Conservation (phyloP, 2,797 vertebrate genomes). For the Merluccius polli region DNA sequence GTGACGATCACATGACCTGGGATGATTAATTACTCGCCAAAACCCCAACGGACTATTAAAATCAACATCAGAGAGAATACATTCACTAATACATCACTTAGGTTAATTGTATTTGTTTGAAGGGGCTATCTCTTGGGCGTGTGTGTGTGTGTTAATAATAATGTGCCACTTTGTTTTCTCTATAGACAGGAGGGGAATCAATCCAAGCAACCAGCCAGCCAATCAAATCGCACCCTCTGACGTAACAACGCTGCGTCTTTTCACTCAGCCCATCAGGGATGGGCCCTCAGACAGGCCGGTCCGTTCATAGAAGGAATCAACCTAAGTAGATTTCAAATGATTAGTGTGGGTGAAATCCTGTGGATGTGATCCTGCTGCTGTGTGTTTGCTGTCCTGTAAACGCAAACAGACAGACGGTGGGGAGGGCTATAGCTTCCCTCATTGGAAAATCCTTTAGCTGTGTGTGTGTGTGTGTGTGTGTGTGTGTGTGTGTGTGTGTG, state of each 20-base stretch:
- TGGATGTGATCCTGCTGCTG: neutral
- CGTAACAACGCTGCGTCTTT: neutral
- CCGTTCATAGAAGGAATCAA: neutral
- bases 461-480: too few species aligned
- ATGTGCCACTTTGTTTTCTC: neutral
- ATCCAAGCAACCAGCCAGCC: conserved; percentile 5
- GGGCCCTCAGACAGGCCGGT: neutral
- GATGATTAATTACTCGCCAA: neutral
- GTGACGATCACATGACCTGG: neutral
- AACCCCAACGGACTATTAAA: neutral
- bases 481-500: too few species aligned
- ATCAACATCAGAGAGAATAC: neutral
- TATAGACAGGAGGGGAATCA: neutral
- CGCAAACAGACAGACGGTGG: neutral
- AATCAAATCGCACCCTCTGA: neutral
- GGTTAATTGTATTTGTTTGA: neutral
- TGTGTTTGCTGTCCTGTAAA: neutral
- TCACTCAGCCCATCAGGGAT: neutral
- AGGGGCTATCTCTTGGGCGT: neutral
- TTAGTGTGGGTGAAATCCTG: neutral
- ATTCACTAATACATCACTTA: neutral
- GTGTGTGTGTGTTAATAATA: neutral
- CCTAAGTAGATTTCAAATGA: neutral
- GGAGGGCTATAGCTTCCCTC: neutral
- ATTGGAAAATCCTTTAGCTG: too few species aligned